Conservation (phyloP, 2,888 invertebrate genomes). For the Caenorhabditis macrosperma region DNA sequence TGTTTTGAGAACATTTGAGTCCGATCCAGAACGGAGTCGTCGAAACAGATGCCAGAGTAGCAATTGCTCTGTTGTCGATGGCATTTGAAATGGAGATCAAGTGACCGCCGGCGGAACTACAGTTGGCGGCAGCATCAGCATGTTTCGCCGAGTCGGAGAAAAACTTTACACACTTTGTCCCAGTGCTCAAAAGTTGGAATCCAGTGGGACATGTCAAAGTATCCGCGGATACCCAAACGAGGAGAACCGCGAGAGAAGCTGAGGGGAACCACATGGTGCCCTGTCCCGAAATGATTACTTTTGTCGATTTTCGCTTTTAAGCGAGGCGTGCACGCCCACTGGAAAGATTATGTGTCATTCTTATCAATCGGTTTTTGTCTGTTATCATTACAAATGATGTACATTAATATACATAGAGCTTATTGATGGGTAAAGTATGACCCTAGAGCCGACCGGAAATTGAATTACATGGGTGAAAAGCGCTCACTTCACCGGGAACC, state of each 20-base stretch:
- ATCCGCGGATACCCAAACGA: slow-evolving; percentile 22
- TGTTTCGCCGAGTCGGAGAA: slow-evolving; percentile 34
- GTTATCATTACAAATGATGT: slow-evolving; percentile 44
- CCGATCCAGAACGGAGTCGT: slow-evolving; percentile 52
- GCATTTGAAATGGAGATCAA: slow-evolving; percentile 43
- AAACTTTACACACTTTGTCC: slow-evolving; percentile 41
- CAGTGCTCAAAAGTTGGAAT: slow-evolving; percentile 24
- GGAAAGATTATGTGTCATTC: slow-evolving; percentile 48
- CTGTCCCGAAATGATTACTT: slow-evolving; percentile 46
- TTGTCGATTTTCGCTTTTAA: slow-evolving; percentile 19
- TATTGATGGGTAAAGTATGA: not conserved
- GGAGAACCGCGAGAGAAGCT: slow-evolving; percentile 5
- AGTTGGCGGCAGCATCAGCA: slow-evolving; percentile 41
- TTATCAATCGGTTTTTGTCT: slow-evolving; percentile 20
- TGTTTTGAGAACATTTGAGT: slow-evolving; percentile 36
- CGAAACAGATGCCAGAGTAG: slow-evolving; percentile 4
- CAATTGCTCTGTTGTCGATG: slow-evolving; percentile 42
- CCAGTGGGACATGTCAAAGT: slow-evolving; percentile 35
- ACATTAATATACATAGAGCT: slow-evolving; percentile 10
- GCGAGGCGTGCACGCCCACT: slow-evolving; percentile 40
- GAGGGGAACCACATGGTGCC: slow-evolving; percentile 27
- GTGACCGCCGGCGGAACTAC: slow-evolving; percentile 28
- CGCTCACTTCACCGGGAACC: no score
- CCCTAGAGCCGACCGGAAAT: not conserved
- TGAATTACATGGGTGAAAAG: not conserved